Evolutionary conservation across 2,888 invertebrate species (phyloP), one percentile per base, ranked within the genome.

Genomic region (Nipponacmea schrenckii): DNA sequence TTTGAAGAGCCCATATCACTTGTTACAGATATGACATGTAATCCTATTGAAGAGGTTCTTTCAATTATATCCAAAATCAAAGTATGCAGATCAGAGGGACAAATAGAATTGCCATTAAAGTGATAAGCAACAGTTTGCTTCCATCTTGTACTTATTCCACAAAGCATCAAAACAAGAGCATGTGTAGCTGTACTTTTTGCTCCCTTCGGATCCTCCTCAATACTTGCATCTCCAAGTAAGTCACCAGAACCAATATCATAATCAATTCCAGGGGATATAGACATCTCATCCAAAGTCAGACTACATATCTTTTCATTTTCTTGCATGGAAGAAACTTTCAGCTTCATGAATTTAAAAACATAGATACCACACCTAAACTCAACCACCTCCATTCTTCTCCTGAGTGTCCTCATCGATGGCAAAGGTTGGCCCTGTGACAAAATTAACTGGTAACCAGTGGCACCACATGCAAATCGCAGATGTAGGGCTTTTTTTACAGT

Each of bases 341-440:
- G n/a, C 50, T 56, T 56, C 50, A 56, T 56, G n/a, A 56, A 56
- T n/a, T 5, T 20, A 56, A n/a, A n/a, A 56, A 56, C 50, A n/a
- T 56, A 12, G 17, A 46, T 17, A 15, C 46, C 46, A 46, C 48
- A n/a, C 14, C 48, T 15, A n/a, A 48, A 48, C 4, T 48, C 50
- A 50, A 50, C n/a, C 12, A 17, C 12, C 50, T 56, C 56, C 10
- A 20, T 24, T 20, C 5, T n/a, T 20, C 20, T 0, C 20, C 12
- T 7, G 46, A 56, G 12, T n/a, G 56, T 56, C 24, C 56, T n/a
- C 12, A 56, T 56, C 8, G 56, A 56, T 24, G 20, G 20, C 17
- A 50, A 10, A n/a, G 50, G 50, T 8, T 20, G 24, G 24, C 56
- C 56, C 20, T n/a, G n/a, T 14, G 56, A 20, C n/a, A 56, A 14